Conservation (phyloP, 2,888 invertebrate species). For the Sialis lutaria region DNA sequence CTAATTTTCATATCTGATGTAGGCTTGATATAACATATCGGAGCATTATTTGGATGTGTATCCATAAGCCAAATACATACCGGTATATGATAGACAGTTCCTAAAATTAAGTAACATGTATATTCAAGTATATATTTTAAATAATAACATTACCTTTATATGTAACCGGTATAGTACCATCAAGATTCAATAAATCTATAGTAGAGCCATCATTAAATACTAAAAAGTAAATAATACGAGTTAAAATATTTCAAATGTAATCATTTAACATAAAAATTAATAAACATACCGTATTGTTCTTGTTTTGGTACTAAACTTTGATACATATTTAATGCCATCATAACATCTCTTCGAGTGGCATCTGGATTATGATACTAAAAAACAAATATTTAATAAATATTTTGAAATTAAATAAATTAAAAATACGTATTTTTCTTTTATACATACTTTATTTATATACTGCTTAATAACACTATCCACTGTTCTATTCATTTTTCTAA, state of each 20-base stretch:
- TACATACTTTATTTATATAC: too few relatives aligned
- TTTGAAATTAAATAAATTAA: conserved; percentile 1
- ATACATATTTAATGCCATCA: conserved; percentile 43
- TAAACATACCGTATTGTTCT: conserved; percentile 49
- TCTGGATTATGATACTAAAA: conserved; percentile 54
- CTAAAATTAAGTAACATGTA: conserved; percentile 23
- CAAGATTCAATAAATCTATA: conserved; percentile 66
- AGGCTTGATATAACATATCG: conserved; percentile 87
- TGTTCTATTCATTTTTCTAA: too few relatives aligned
- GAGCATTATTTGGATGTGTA: conserved; percentile 92
- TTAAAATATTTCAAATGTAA: neutral
- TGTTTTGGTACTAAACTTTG: conserved; percentile 42
- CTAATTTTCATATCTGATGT: conserved; percentile 92
- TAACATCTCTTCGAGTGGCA: conserved; percentile 45
- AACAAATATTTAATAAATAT: conserved; percentile 5
- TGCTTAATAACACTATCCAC: too few relatives aligned
- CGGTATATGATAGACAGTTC: conserved; percentile 83
- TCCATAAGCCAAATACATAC: conserved; percentile 93
- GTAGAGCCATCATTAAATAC: conserved; percentile 78
- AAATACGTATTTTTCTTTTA: too few relatives aligned
- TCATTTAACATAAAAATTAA: neutral
- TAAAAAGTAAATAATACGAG: conserved; percentile 19
- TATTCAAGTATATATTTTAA: neutral
- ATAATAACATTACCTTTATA: conserved; percentile 50
- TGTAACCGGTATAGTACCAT: conserved; percentile 83